A percentile compares a stretch with the other conserved stretches of the same genome.
phyloP scores from a whole-genome alignment of 2,113 vertebrate genomes.

The Nannospalax galili region DNA sequence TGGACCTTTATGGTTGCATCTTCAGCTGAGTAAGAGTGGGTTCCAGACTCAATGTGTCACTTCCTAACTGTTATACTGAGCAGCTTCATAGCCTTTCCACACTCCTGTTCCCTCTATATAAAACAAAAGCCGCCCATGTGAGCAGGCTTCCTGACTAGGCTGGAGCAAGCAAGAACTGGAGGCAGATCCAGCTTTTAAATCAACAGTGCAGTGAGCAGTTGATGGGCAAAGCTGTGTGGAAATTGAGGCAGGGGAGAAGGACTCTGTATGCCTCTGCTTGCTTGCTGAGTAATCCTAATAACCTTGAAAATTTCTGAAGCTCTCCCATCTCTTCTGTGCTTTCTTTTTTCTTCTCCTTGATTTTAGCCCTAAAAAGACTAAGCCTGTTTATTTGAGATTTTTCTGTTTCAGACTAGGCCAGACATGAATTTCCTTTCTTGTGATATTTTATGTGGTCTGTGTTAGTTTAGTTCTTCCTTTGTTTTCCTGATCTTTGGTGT shows the following conservation, averaged over 20 bases:
- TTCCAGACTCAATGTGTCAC: not conserved
- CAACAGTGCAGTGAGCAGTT: rapidly evolving
- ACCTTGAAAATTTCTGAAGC: not conserved
- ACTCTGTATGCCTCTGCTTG: not conserved
- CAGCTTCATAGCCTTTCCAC: not conserved
- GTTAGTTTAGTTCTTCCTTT: conserved; percentile 64
- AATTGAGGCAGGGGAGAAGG: not conserved
- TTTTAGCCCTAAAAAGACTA: not conserved
- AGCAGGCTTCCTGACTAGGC: not conserved
- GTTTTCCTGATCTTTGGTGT: conserved; percentile 69
- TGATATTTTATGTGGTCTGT: conserved; percentile 56
- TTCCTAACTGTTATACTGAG: not conserved
- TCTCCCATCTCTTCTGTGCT: not conserved
- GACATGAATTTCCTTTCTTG: conserved; percentile 44
- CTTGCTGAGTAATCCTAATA: not conserved
- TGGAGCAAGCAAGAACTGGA: not conserved
- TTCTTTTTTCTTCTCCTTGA: not conserved
- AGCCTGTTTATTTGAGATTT: conserved; percentile 44
- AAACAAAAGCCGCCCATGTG: not conserved
- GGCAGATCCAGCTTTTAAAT: not conserved
- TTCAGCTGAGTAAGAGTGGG: not conserved
- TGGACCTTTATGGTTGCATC: not conserved
- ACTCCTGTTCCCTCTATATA: not conserved
- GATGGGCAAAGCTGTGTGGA: not conserved
- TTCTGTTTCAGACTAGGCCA: not conserved